Conservation (phyloP, 64 coral and sea anemone genomes). For the Porites australiensis region DNA sequence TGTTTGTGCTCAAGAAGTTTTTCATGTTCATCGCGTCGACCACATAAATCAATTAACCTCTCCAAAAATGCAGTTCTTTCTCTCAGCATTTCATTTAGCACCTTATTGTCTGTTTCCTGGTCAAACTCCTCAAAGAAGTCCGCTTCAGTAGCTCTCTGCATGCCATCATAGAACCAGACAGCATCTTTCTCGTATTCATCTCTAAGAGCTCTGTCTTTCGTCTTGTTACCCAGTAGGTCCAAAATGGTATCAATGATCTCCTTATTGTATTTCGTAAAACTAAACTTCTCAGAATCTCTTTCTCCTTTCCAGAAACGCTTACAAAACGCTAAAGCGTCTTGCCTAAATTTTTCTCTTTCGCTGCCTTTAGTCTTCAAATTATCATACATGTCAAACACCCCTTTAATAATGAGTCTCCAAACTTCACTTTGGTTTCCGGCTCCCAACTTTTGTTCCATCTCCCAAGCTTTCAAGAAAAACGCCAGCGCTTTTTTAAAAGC, state of each 20-base stretch:
- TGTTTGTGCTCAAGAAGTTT: not conserved
- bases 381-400: slow-evolving; percentile 1
- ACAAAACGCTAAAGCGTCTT: not conserved
- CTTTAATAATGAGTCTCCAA: slow-evolving; percentile 3
- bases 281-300: not conserved
- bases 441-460: slow-evolving; percentile 24
- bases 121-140: not conserved
- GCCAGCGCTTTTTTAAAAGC: slow-evolving; percentile 16
- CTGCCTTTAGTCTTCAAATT: not conserved
- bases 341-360: not conserved
- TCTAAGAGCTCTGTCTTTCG: not conserved
- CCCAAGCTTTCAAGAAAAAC: slow-evolving; percentile 36
- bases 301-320: slow-evolving; percentile 5
- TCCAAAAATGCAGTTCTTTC: not conserved
- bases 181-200: not conserved
- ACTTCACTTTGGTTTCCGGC: slow-evolving; percentile 13
- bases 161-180: not conserved
- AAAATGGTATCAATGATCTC: not conserved
- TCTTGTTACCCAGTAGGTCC: not conserved
- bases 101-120: not conserved
- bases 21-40: not conserved
- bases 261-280: not conserved
- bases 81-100: not conserved
- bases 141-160: not conserved
- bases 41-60: not conserved